Percentiles rank a stretch among this genome's conserved stretches.
phyloP scores from a whole-genome alignment of 1,140 invertebrate species.

The Apis laboriosa region DNA sequence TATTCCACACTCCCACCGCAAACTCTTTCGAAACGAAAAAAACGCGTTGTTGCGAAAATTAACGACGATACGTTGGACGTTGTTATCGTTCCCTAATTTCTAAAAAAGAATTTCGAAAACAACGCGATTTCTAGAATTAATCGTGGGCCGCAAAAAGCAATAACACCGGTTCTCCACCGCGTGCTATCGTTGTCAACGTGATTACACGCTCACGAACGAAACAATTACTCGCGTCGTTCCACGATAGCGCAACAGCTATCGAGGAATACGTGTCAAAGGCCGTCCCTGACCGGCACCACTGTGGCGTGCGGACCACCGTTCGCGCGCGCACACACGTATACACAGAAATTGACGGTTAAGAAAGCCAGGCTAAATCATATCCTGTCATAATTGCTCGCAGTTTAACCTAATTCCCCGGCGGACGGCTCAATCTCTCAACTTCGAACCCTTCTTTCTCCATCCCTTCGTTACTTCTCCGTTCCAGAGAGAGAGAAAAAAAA shows the following conservation, averaged over 20 bases:
- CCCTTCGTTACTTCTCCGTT: background rate
- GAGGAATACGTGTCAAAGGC: constrained; percentile 67
- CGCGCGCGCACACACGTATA: constrained; percentile 42
- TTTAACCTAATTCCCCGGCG: constrained; percentile 70
- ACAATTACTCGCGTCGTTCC: constrained; percentile 12
- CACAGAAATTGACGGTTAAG: constrained; percentile 66
- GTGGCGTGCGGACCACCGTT: constrained; percentile 60
- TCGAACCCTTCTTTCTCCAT: constrained; percentile 12
- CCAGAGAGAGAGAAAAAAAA: no score
- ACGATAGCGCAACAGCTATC: constrained; percentile 1
- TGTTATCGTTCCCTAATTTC: background rate
- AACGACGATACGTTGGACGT: no score
- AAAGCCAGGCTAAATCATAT: constrained; percentile 71
- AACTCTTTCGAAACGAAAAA: no score
- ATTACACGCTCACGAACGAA: background rate
- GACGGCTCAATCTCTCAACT: constrained; percentile 44
- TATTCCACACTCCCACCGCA: no score
- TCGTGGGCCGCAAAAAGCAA: no score
- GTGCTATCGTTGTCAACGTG: background rate
- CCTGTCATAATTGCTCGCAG: constrained; percentile 70
- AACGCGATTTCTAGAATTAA: background rate
- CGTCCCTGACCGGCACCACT: constrained; percentile 65
- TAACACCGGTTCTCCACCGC: no score
- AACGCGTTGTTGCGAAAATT: no score
- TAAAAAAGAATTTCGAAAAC: no score